Percentiles rank a stretch among this genome's conserved stretches.
Evolutionary conservation across 2,113 vertebrate species (phyloP).

Genomic region (Rhinichthys klamathensis): DNA sequence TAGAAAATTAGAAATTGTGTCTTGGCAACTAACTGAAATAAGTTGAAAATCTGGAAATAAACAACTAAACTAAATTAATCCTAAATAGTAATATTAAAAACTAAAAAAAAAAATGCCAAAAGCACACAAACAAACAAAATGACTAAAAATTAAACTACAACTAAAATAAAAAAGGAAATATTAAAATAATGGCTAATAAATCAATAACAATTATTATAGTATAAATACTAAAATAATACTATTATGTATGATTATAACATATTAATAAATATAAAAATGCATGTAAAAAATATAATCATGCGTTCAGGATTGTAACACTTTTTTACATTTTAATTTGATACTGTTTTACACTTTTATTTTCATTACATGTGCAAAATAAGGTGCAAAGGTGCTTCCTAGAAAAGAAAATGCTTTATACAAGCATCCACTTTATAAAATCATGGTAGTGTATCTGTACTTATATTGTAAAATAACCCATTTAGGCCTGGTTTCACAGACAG

Average conservation of each 20-base stretch:
- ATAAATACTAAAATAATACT: not conserved
- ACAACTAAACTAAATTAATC: too few species aligned
- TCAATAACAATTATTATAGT: not conserved
- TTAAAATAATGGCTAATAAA: not conserved
- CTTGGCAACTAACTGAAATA: too few species aligned
- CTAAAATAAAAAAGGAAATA: not conserved
- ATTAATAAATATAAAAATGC: not conserved
- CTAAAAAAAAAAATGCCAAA: too few species aligned
- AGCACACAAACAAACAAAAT: not conserved
- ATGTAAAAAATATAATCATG: not conserved
- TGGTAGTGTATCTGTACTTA: not conserved
- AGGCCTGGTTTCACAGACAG: too few species aligned
- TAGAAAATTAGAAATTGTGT: too few species aligned
- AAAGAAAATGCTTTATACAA: not conserved
- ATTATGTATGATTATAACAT: not conserved
- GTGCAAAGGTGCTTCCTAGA: not conserved
- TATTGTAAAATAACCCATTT: not conserved
- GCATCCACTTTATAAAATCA: too few species aligned
- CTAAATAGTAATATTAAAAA: too few species aligned
- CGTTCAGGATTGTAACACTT: too few species aligned
- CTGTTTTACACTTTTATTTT: not conserved
- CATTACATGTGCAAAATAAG: not conserved
- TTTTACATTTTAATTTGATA: too few species aligned
- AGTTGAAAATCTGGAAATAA: too few species aligned
- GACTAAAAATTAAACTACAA: not conserved